Evolutionary conservation across 2,888 invertebrate genomes (phyloP).

Genomic region (Sicus ferrugineus): DNA sequence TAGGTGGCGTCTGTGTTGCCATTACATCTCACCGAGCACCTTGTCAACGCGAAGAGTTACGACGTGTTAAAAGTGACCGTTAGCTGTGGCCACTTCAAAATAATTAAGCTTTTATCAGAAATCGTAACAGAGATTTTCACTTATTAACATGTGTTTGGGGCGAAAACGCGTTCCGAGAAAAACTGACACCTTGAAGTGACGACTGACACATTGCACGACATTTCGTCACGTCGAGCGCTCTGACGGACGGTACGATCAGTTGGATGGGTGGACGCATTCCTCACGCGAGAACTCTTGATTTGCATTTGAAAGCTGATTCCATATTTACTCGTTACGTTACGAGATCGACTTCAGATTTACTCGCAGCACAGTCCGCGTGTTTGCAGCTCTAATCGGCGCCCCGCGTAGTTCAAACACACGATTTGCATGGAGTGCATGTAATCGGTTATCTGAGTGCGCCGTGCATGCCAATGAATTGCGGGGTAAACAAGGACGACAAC

Average conservation of each 20-base stretch:
- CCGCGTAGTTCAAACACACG: constrained; percentile 4
- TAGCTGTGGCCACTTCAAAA: not conserved
- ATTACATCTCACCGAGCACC: not conserved
- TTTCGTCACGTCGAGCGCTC: constrained; percentile 1
- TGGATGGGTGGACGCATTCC: not conserved
- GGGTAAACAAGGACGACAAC: constrained; percentile 14
- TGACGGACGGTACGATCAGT: not conserved
- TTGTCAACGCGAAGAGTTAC: constrained; percentile 14
- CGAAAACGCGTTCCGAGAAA: not conserved
- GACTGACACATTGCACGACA: not conserved
- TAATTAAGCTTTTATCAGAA: not conserved
- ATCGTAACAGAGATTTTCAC: not conserved
- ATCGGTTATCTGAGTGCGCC: not conserved
- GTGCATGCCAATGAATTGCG: constrained; percentile 15
- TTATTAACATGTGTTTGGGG: no score
- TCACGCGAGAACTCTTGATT: not conserved
- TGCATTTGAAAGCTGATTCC: constrained; percentile 7
- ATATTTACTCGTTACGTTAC: constrained; percentile 1
- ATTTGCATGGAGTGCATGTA: constrained; percentile 14
- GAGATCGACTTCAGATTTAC: not conserved
- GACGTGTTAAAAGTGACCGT: not conserved
- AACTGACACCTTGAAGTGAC: not conserved
- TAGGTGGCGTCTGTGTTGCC: constrained; percentile 20
- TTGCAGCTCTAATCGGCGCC: not conserved
- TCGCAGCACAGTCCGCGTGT: not conserved